Base-by-base conservation (phyloP, 2,797 vertebrate species). In the Hirundo rustica region DNA sequence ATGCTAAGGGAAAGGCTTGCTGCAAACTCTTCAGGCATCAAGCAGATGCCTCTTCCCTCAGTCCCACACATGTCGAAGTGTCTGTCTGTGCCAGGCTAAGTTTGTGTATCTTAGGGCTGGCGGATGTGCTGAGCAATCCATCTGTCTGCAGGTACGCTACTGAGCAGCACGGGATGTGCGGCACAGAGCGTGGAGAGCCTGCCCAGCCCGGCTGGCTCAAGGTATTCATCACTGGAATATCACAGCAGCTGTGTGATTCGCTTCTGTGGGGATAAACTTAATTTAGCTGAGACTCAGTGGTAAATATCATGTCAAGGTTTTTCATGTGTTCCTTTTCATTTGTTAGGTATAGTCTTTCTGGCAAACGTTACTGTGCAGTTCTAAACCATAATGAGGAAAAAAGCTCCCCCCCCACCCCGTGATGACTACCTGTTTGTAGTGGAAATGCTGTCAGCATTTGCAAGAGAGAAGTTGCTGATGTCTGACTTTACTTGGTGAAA, bases 361-460 rank as follows among this genome's bases (percentile, higher is more conserved):
- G 42, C 42, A 61, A 54, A 83, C 79, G 34, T 30, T 51, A 22
- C 77, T 22, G n/a, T 8, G 4, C 38, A 19, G 12, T 68, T 91
- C 42, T 50, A 74, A 88, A 61, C 20, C 18, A 6, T 9, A 16
- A 48, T 26, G 60, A 89, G 53, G 42, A 62, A 76, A 32, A 54
- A 62, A 76, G 23, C 30, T 48, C 2, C 7, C 13, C 13, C 20
- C 44, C 0, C 2, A 6, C 13, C 20, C 44, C 0, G 2, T 8
- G 30, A 10, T n/a, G 32, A 54, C n/a, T 36, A 1, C 23, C 1
- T 38, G 34, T 68, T 73, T 70, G 71, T 27, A 64, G 57, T 84
- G 67, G 80, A 70, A 78, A 74, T 55, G 71, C 45, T 81, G 55
- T n/a, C 55, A 74, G 64, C 53, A 47, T 81, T 76, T 90, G 66